Percentiles rank a stretch among this genome's conserved stretches.
Conservation (phyloP, 2,113 vertebrate species). For the Phyllopteryx taeniolatus region DNA sequence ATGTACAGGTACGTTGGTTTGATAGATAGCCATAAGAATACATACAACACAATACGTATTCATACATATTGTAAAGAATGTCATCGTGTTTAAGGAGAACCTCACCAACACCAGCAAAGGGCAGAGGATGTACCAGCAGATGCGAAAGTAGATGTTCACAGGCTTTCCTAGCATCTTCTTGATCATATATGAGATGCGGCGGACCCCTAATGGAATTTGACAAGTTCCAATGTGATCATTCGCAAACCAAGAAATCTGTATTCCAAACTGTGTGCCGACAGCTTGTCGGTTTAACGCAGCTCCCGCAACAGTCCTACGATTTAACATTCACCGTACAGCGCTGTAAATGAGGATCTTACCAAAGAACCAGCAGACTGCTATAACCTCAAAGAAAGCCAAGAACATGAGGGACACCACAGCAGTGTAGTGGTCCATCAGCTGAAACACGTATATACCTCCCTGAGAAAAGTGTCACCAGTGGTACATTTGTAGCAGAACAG, state of each 20-base stretch:
- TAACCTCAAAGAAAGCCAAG: conserved; percentile 74
- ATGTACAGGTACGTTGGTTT: too few species aligned
- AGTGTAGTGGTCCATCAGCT: conserved; percentile 76
- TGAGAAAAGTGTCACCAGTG: conserved; percentile 10
- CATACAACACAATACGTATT: neutral
- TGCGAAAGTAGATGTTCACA: conserved; percentile 65
- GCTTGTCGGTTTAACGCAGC: neutral
- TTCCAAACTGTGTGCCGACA: too few species aligned
- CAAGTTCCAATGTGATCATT: conserved; percentile 1
- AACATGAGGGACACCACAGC: conserved; percentile 74
- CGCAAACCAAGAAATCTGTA: neutral
- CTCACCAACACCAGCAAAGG: conserved; percentile 73
- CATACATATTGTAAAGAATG: neutral
- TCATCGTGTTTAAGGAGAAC: neutral
- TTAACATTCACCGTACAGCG: neutral
- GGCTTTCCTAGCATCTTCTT: conserved; percentile 63
- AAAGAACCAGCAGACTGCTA: conserved; percentile 71
- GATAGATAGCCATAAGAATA: neutral
- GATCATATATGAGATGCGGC: conserved; percentile 59
- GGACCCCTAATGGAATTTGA: conserved; percentile 51
- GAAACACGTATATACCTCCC: conserved; percentile 76
- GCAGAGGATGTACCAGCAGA: conserved; percentile 67
- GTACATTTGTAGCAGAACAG: neutral
- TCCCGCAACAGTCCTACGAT: neutral
- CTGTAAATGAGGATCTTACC: conserved; percentile 47